Base-by-base conservation (phyloP, 2,888 invertebrate genomes). In the Drosophila barbarae region DNA sequence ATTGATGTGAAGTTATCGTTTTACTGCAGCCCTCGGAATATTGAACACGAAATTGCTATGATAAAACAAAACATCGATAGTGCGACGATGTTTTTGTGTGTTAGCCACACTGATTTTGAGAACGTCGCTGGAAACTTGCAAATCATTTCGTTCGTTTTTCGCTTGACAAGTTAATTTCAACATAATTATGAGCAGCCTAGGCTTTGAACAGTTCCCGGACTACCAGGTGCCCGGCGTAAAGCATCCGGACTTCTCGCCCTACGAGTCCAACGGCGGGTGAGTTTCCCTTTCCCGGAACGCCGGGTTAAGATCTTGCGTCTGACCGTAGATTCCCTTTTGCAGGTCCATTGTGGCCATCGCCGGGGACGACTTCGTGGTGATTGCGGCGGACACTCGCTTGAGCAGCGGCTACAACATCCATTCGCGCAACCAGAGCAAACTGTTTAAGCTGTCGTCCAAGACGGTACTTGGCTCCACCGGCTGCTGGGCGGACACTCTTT, bases 401-500 rank as follows among this genome's bases (percentile, higher is more conserved):
- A 96, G 96, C 88, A 93, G 95, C 68, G 98, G 98, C 0, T 98
- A 95, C 89, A 93, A 94, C 5, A 98, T 98, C 85, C 95, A 96
- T 85, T 95, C 97, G 0, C 92, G 98, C 38, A 93, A 96, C 59
- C 96, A 96, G 87, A 94, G 95, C 72, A 98, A 98, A 89, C 90
- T 98, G 10, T 97, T 97, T 86, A 91, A 92, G 72, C 89, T 98
- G 76, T 95, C 97, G 0, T 90, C 93, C 1, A 93, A 92, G 50
- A 97, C 98, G 1, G 94, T 99, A 36, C 91, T 99, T n/a, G 98
- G 96, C 1, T 96, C 96, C 58, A 94, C 96, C 23, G 99, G 99
- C 21, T 99, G 99, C 90, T 98, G 99, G 96, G 98, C 98, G 86
- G 99, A 99, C 90, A 96, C 96, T 5, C 90, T 98, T 18, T 96